These are phyloP conservation scores for Gobiocypris rarus DNA, from an alignment of 2,113 vertebrate genomes.

Conservation along the genomic window DNA sequence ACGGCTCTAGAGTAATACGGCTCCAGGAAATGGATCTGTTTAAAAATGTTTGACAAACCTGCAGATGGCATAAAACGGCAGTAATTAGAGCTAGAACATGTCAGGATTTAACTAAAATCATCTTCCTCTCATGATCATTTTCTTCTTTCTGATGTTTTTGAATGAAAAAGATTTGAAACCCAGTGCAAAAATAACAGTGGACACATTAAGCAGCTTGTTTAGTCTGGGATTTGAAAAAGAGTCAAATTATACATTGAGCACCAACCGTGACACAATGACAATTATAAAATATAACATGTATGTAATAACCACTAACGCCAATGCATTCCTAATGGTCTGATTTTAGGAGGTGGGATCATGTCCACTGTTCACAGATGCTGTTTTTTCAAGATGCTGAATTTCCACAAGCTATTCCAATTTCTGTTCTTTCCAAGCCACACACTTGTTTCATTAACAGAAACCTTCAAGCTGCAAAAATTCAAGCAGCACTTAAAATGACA, in stretches of 20 bases:
- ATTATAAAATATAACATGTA: not conserved
- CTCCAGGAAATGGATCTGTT: not conserved
- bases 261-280: not conserved
- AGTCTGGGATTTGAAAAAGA: not conserved
- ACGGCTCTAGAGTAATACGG: not conserved
- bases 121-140: not conserved
- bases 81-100: not conserved
- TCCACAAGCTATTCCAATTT: conserved; percentile 13
- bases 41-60: not conserved
- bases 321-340: not conserved
- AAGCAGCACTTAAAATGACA: conserved; percentile 15
- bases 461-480: conserved; percentile 4
- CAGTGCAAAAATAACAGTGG: not conserved
- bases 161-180: not conserved
- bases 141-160: not conserved
- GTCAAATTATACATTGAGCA: not conserved
- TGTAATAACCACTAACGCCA: not conserved
- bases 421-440: not conserved
- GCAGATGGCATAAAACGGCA: not conserved
- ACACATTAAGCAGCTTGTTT: not conserved
- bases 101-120: not conserved
- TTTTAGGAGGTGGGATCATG: not conserved
- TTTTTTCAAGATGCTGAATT: conserved; percentile 23
- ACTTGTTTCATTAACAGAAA: conserved; percentile 23
- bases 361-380: not conserved